Base-by-base conservation (phyloP, 1,140 invertebrate genomes). In the Ceratitis capitata region DNA sequence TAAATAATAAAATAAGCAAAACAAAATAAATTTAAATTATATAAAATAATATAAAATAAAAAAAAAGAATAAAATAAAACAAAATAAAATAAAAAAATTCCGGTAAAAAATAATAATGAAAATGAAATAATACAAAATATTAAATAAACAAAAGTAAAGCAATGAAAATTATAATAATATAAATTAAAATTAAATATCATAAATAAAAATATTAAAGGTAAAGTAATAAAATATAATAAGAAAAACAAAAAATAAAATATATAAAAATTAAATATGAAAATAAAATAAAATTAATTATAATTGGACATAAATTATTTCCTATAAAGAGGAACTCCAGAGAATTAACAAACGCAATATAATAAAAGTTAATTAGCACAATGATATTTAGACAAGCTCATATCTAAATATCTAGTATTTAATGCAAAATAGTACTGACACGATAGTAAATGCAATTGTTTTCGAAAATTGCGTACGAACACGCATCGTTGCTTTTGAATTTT, bases 391-490 rank as follows among this genome's bases (percentile, higher is more conserved):
- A 53, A 26, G 32, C 39, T 58, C 16, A 83, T 85, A 85, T 85
- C 56, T 32, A n/a, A n/a, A n/a, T n/a, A n/a, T n/a, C n/a, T n/a
- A n/a, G n/a, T n/a, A 3, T 32, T 42, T 74, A 85, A 45, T 51
- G 32, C 26, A 6, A 29, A 83, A 26, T 26, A n/a, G n/a, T n/a
- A 42, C 39, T 47, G 82, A 82, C 7, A 42, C 39, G 39, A n/a
- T 39, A 45, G 69, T 12, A 7, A 39, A 19, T n/a, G 42, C 39
- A 78, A 35, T 14, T 78, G 19, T 78, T 78, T 23, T 42, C 39
- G n/a, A n/a, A 56, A 78, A 78, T 78, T 78, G 69, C 69, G 32
- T 23, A 78, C 69, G 39, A 78, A 78, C 69, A 78, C 69, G 69
- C 69, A 78, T 9, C 69, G 69, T 26, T 47, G 39, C 69, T 12